Conservation (phyloP, 2,888 invertebrate species). For the Mycogona germanica region DNA sequence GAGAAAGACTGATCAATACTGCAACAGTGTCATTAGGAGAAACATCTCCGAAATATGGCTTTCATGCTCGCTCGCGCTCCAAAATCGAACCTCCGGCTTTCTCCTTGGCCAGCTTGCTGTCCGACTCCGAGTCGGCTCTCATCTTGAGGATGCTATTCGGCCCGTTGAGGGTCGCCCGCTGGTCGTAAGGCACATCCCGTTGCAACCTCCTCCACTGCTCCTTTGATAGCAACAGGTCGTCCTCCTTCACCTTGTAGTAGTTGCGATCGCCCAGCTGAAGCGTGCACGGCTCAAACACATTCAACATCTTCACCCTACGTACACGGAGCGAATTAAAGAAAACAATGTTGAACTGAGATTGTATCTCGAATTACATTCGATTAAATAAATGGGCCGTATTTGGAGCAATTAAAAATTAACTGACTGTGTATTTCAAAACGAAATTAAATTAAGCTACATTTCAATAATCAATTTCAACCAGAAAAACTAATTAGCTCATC, state of each 20-base stretch:
- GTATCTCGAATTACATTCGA: slow-evolving; percentile 2
- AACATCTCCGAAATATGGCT: background rate
- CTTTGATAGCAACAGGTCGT: slow-evolving; percentile 60
- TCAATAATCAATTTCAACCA: no score
- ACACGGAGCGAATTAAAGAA: background rate
- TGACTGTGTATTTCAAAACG: no score
- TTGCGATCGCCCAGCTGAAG: slow-evolving; percentile 81
- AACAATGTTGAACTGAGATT: slow-evolving; percentile 3
- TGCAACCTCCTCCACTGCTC: slow-evolving; percentile 53
- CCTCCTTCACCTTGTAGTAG: slow-evolving; percentile 61
- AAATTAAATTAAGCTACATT: no score
- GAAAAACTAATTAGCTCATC: no score
- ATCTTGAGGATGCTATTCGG: slow-evolving; percentile 11
- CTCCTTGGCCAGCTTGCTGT: slow-evolving; percentile 7
- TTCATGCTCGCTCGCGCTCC: background rate
- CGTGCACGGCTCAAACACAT: slow-evolving; percentile 75
- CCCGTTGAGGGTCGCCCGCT: slow-evolving; percentile 7
- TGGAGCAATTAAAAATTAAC: no score
- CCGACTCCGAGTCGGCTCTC: slow-evolving; percentile 18
- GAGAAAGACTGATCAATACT: no score
- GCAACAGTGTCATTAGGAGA: no score
- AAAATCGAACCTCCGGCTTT: background rate
- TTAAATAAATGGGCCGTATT: no score
- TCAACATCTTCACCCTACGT: slow-evolving; percentile 59
- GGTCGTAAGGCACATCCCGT: slow-evolving; percentile 28